Percentiles rank a stretch among this genome's conserved stretches.
phyloP scores from a whole-genome alignment of 2,797 vertebrate genomes.

The Luscinia megarhynchos region DNA sequence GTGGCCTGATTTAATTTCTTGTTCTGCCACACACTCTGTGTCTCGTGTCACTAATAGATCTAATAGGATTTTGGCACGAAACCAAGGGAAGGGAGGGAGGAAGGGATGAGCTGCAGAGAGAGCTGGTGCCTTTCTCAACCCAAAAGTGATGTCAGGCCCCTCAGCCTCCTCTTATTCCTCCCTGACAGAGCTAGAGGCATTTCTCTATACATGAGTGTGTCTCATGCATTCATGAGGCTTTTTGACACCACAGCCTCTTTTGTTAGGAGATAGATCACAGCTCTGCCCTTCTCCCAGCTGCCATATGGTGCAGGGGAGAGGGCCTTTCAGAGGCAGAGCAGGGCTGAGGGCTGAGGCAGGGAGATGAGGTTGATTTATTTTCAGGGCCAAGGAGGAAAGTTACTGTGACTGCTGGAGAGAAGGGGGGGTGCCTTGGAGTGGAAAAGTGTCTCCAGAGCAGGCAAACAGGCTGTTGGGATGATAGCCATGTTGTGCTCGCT shows the following conservation, averaged over 20 bases:
- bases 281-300: constrained; percentile 76
- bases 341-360: constrained; percentile 24
- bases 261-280: constrained; percentile 69
- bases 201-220: constrained; percentile 70
- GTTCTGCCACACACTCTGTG: constrained; percentile 22
- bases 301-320: constrained; percentile 81
- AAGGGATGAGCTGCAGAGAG: constrained; percentile 31
- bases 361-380: constrained; percentile 81
- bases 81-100: constrained; percentile 2
- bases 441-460: constrained; percentile 52
- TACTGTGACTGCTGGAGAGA: constrained; percentile 7
- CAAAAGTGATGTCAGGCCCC: constrained; percentile 53
- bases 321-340: constrained; percentile 69
- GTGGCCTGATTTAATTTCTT: constrained; percentile 41
- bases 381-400: constrained; percentile 43
- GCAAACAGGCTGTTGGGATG: constrained; percentile 47
- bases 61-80: constrained; percentile 65
- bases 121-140: constrained; percentile 47
- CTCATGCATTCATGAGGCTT: constrained; percentile 78
- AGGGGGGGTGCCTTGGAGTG: constrained; percentile 42
- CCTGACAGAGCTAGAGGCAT: constrained; percentile 71
- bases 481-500: constrained; percentile 28
- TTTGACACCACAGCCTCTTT: constrained; percentile 76
- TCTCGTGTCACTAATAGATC: constrained; percentile 40
- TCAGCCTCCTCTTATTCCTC: constrained; percentile 58